A percentile compares a stretch with the other conserved stretches of the same genome.
phyloP scores from a whole-genome alignment of 2,797 vertebrate genomes.

The Anabas testudineus region DNA sequence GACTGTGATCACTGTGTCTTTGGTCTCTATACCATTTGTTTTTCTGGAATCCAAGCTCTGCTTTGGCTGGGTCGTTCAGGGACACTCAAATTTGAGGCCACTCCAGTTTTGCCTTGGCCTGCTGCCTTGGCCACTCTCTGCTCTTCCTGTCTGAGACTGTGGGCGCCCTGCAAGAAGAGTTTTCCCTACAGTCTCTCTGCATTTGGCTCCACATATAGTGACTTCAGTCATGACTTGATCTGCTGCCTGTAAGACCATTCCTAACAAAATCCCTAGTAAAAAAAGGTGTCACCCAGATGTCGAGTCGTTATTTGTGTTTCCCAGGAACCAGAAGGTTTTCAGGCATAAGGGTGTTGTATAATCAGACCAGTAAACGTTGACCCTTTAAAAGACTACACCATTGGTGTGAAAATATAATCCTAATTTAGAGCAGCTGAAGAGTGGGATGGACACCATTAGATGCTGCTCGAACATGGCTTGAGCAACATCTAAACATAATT shows the following conservation, averaged over 20 bases:
- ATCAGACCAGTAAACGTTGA: conserved; percentile 10
- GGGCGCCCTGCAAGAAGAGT: conserved; percentile 9
- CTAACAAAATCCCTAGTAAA: neutral
- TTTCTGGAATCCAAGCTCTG: conserved; percentile 39
- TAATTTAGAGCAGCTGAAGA: no score
- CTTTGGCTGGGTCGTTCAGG: conserved; percentile 43
- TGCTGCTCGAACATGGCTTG: no score
- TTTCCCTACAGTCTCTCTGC: conserved; percentile 25
- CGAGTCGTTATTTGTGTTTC: conserved; percentile 5
- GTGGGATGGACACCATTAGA: no score
- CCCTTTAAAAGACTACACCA: no score
- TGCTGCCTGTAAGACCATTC: conserved; percentile 6
- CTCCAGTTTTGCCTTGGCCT: conserved; percentile 52
- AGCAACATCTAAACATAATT: no score
- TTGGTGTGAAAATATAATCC: no score
- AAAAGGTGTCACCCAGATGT: conserved; percentile 36
- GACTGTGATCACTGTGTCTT: neutral
- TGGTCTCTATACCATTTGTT: conserved; percentile 18
- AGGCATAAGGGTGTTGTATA: conserved; percentile 4
- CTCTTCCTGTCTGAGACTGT: conserved; percentile 48
- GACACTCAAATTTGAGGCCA: conserved; percentile 48
- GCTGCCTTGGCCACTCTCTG: conserved; percentile 38
- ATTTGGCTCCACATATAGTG: neutral
- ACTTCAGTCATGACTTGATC: conserved; percentile 10
- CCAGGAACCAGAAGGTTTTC: conserved; percentile 2